Conservation (phyloP, 2,113 vertebrate genomes). For the Sturnus vulgaris region DNA sequence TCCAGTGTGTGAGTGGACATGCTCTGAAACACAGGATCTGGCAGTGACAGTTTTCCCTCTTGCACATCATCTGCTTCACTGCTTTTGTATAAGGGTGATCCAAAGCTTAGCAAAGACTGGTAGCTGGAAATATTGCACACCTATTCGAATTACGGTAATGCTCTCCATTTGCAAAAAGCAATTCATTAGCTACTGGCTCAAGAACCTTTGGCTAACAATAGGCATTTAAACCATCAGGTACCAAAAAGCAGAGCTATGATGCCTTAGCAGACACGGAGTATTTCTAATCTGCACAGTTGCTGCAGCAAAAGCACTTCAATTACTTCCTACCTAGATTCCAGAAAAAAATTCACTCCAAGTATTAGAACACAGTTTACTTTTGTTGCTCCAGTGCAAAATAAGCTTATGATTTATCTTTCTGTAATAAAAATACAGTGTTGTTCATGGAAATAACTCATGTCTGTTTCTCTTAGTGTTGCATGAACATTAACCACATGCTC, state of each 20-base stretch:
- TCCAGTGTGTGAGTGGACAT: background rate
- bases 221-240: background rate
- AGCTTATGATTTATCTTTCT: background rate
- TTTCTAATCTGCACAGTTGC: background rate
- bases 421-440: background rate
- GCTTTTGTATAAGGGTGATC: background rate
- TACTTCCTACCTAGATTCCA: background rate
- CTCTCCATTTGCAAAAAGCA: background rate
- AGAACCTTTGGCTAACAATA: background rate
- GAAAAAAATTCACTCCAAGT: background rate
- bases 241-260: background rate
- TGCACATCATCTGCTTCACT: background rate
- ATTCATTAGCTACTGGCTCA: background rate
- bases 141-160: background rate
- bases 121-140: background rate
- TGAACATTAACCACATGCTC: background rate
- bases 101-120: background rate
- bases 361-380: background rate
- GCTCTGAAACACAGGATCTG: background rate
- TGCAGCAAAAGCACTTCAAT: background rate
- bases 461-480: background rate
- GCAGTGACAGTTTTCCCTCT: background rate
- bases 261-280: background rate
- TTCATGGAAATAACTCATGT: background rate
- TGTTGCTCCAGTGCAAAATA: background rate